Evolutionary conservation across 1,140 invertebrate genomes (phyloP).

Genomic region (Apis mellifera): DNA sequence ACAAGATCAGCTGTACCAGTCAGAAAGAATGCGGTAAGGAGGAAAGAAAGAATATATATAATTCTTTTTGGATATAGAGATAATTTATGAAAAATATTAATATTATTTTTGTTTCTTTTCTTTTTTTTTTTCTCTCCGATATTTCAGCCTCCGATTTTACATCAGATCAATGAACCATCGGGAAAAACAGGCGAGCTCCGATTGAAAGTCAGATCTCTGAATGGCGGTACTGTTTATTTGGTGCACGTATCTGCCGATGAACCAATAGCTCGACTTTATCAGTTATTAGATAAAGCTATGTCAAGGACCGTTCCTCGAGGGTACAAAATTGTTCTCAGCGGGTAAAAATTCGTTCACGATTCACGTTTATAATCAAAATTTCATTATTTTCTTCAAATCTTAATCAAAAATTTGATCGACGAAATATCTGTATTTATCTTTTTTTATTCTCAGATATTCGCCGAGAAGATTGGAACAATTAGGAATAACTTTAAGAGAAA

Average conservation of each 20-base stretch:
- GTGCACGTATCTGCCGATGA: constrained; percentile 73
- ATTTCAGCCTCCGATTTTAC: constrained; percentile 68
- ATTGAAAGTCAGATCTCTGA: constrained; percentile 75
- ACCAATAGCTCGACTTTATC: constrained; percentile 70
- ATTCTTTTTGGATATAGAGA: neutral
- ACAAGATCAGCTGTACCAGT: constrained; percentile 34
- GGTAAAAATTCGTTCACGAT: constrained; percentile 55
- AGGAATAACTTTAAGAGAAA: constrained; percentile 64
- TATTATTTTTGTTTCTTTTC: neutral
- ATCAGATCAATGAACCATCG: constrained; percentile 72
- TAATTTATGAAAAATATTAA: too few relatives aligned
- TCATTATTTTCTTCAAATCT: neutral
- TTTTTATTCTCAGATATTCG: constrained; percentile 60
- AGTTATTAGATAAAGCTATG: constrained; percentile 71
- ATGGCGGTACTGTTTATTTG: constrained; percentile 73
- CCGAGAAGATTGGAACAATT: constrained; percentile 67
- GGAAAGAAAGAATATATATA: neutral
- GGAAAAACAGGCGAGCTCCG: constrained; percentile 69
- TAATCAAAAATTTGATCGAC: neutral
- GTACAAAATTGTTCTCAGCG: constrained; percentile 75
- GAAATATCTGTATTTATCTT: neutral
- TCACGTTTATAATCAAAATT: neutral
- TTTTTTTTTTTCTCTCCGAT: neutral
- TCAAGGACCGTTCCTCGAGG: constrained; percentile 54
- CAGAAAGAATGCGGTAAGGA: constrained; percentile 46